These are phyloP conservation scores for Drosophila mojavensis DNA, from an alignment of 1,140 invertebrate species.

Conservation along the genomic window DNA sequence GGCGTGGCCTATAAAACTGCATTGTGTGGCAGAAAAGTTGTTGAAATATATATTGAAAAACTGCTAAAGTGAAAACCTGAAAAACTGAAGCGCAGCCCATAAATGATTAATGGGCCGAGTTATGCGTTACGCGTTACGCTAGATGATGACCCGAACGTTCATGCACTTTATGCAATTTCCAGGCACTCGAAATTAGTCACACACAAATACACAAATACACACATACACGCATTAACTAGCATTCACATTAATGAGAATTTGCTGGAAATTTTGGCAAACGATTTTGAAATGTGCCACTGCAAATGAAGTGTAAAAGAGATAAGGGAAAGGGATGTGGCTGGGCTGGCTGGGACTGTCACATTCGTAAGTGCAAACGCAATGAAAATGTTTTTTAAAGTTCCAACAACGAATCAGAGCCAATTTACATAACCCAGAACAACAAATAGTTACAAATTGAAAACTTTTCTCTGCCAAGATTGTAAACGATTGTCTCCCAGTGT, in stretches of 20 bases:
- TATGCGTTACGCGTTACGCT: conserved; percentile 37
- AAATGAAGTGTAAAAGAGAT: conserved; percentile 76
- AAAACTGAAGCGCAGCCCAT: conserved; percentile 62
- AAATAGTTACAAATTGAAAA: conserved; percentile 82
- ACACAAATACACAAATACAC: background rate
- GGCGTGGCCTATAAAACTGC: conserved; percentile 45
- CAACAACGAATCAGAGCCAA: conserved; percentile 62
- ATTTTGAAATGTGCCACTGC: conserved; percentile 55
- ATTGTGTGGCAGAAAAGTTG: conserved; percentile 66
- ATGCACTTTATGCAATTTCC: conserved; percentile 71
- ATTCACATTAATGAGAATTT: conserved; percentile 73
- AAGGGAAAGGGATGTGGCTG: background rate
- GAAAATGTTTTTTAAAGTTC: conserved; percentile 63
- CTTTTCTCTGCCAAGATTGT: conserved; percentile 79
- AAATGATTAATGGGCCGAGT: conserved; percentile 79
- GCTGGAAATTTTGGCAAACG: conserved; percentile 60
- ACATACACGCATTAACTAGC: conserved; percentile 22
- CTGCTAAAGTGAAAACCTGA: conserved; percentile 39
- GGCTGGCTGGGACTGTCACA: background rate
- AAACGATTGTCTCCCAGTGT: conserved; percentile 66
- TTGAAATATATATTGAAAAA: conserved; percentile 44
- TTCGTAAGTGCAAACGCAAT: conserved; percentile 45
- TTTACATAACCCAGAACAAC: conserved; percentile 81
- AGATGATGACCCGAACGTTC: conserved; percentile 39
- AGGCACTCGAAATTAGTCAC: conserved; percentile 68